Conservation (phyloP, 2,797 vertebrate species). For the Calcarius lapponicus region DNA sequence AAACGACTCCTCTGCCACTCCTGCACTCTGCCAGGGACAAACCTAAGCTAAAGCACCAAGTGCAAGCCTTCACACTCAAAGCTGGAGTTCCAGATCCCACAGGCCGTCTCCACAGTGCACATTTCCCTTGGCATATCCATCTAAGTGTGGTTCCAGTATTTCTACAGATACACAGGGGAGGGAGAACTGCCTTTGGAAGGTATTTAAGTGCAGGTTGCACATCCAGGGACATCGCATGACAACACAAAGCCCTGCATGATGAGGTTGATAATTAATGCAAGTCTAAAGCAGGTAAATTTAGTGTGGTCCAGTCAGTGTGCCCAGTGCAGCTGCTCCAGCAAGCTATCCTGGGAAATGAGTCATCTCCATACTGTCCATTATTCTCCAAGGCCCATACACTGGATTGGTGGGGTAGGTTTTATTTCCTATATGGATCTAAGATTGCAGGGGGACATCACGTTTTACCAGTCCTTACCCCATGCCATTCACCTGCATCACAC, state of each 20-base stretch:
- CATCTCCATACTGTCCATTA: accelerated
- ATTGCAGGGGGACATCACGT: not conserved
- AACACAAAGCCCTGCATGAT: slow-evolving; percentile 38
- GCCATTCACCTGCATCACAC: not conserved
- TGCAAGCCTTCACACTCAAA: accelerated
- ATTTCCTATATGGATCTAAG: accelerated
- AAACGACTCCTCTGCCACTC: accelerated
- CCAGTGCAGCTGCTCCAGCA: not conserved
- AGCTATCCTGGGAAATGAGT: not conserved
- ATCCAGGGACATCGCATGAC: slow-evolving; percentile 33
- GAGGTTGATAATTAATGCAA: not conserved
- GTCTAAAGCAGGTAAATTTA: slow-evolving; percentile 49
- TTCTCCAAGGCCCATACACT: not conserved
- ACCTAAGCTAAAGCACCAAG: accelerated
- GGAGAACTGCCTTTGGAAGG: not conserved
- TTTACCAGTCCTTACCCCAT: not conserved
- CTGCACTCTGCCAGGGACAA: not conserved
- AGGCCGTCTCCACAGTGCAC: accelerated
- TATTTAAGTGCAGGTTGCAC: not conserved
- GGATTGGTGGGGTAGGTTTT: accelerated
- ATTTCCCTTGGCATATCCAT: accelerated
- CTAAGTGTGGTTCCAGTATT: not conserved
- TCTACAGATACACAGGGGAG: accelerated
- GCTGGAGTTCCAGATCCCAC: not conserved
- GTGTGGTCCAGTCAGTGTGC: slow-evolving; percentile 8